A percentile compares a stretch with the other conserved stretches of the same genome.
Conservation (phyloP, 2,888 invertebrate species). For the Iphiclides podalirius region DNA sequence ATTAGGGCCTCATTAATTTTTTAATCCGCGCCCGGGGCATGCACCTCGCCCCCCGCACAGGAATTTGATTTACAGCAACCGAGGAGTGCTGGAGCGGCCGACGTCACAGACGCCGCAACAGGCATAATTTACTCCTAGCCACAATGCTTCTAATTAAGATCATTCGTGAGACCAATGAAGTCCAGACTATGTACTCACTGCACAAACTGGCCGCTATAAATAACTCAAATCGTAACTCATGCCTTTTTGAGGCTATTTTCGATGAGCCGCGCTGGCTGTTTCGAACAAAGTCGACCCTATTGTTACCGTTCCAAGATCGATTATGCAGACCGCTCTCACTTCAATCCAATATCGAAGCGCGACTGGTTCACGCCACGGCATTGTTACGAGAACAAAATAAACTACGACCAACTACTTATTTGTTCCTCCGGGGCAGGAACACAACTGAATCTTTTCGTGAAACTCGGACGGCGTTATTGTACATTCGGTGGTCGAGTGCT, state of each 20-base stretch:
- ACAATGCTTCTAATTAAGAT: conserved; percentile 79
- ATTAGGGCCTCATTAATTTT: conserved; percentile 73
- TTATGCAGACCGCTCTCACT: conserved; percentile 31
- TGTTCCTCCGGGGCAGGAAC: conserved; percentile 54
- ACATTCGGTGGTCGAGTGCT: conserved; percentile 27
- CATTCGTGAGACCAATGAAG: conserved; percentile 68
- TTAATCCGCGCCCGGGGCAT: conserved; percentile 68
- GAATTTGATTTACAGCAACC: conserved; percentile 65
- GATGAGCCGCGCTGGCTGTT: conserved; percentile 39
- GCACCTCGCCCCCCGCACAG: conserved; percentile 43
- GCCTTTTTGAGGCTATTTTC: conserved; percentile 53
- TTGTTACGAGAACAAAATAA: conserved; percentile 64
- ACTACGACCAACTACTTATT: conserved; percentile 54
- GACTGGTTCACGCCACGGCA: conserved; percentile 48
- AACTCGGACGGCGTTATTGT: conserved; percentile 29
- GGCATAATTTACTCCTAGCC: conserved; percentile 63
- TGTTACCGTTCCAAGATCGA: conserved; percentile 41
- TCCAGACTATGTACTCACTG: conserved; percentile 60
- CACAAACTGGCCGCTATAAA: conserved; percentile 73
- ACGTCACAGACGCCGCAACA: conserved; percentile 50
- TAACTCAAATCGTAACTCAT: conserved; percentile 71
- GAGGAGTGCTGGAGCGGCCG: conserved; percentile 34
- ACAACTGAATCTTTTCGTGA: conserved; percentile 36
- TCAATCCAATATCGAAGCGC: conserved; percentile 45
- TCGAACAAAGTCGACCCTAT: conserved; percentile 41